These are phyloP conservation scores for Kudoa iwatai DNA, from an alignment of 30 jellyfish, hydroid and myxozoan species.

Conservation along the genomic window DNA sequence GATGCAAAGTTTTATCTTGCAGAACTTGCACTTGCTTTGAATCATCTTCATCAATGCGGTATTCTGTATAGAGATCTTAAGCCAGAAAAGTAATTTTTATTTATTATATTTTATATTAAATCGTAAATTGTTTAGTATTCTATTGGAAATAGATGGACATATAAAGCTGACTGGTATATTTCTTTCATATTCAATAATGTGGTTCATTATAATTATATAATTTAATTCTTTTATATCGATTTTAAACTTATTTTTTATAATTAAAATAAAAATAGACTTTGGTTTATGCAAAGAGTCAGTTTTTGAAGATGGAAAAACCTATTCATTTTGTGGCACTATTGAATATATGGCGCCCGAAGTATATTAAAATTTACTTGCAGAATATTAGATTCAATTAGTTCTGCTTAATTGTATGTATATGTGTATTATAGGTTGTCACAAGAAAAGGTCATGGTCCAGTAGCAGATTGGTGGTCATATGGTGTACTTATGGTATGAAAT, in stretches of 20 bases:
- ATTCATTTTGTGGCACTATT: constrained; percentile 79
- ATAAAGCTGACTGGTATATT: no score
- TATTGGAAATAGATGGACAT: no score
- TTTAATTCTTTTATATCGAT: background rate
- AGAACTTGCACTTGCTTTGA: constrained; percentile 67
- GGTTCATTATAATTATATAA: background rate
- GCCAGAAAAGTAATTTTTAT: constrained; percentile 38
- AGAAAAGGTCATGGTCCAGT: constrained; percentile 95
- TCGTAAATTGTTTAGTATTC: background rate
- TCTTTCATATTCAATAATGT: no score
- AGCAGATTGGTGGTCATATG: constrained; percentile 99
- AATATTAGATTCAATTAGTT: background rate
- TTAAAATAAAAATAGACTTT: constrained; percentile 14
- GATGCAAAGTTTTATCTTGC: constrained; percentile 71
- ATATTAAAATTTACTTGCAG: background rate
- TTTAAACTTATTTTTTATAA: constrained; percentile 1
- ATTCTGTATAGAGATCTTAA: constrained; percentile 61
- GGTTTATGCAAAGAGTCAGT: constrained; percentile 77
- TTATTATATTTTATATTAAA: background rate
- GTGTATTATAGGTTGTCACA: constrained; percentile 29
- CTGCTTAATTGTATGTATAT: no score
- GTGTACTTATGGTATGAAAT: constrained; percentile 39
- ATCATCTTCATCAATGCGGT: constrained; percentile 53
- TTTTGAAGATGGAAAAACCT: constrained; percentile 51
- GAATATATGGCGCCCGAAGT: constrained; percentile 98